Evolutionary conservation across 2,888 invertebrate genomes (phyloP).

Genomic region (Empis livida): DNA sequence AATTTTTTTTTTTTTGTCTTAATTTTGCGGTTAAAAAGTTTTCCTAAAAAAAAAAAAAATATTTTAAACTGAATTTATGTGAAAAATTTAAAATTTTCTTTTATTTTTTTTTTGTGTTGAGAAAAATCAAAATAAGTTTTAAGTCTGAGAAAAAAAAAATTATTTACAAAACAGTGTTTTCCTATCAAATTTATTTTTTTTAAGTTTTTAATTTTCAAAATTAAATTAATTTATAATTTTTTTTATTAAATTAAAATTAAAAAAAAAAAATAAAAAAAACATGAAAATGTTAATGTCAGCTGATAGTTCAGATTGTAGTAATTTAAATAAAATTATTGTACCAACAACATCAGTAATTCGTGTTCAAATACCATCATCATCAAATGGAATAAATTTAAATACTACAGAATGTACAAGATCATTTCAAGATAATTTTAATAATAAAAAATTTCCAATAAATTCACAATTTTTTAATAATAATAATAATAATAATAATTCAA

Average conservation of each 20-base stretch:
- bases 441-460: neutral
- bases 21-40: neutral
- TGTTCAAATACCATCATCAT: conserved; percentile 16
- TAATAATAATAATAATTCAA: neutral
- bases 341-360: conserved; percentile 24
- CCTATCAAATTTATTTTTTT: conserved; percentile 2
- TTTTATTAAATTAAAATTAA: too few species aligned
- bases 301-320: conserved; percentile 34
- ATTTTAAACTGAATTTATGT: conserved; percentile 4
- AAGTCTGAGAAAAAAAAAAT: neutral
- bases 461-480: neutral
- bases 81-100: too few species aligned
- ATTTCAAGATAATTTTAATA: neutral
- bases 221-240: neutral
- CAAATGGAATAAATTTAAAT: conserved; percentile 9
- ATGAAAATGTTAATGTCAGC: conserved; percentile 35
- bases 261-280: neutral
- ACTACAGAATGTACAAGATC: conserved; percentile 2
- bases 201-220: neutral
- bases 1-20: too few species aligned
- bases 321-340: conserved; percentile 14
- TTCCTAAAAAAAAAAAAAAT: neutral
- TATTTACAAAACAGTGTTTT: neutral
- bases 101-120: too few species aligned
- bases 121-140: neutral